Base-by-base conservation (phyloP, 2,888 invertebrate species). In the Athrips mouffetella region DNA sequence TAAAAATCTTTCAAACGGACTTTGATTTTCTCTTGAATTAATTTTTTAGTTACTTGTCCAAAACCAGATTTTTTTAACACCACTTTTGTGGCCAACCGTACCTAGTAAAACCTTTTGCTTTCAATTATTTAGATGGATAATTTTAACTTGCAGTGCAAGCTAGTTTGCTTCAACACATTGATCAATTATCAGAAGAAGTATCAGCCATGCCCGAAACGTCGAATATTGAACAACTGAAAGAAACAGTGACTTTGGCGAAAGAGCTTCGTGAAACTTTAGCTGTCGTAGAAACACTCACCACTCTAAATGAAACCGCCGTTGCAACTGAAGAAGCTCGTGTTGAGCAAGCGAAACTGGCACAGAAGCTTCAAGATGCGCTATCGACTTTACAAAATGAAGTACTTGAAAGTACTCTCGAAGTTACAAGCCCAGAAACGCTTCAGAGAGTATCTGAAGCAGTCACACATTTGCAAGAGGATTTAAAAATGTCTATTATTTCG, bases 381-480 rank as follows among this genome's bases (percentile, higher is more conserved):
- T 53, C 55, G 35, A 45, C 47, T 2, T 23, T 71, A 23, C 58
- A 73, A 45, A 59, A 49, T 1, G 59, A 65, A 50, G 55, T 58
- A 21, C 46, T 73, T 3, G 70, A 74, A 25, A 65, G 54, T 40
- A 57, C 62, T 2, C 55, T 65, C 39, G 58, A 62, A 15, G 49
- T 73, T 0, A 25, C 50, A 6, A n/a, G n/a, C 35, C 58, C 2
- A 18, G 51, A 0, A 40, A 67, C 4, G 55, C 40, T 76, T 13
- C 57, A 70, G 51, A 65, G 50, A 50, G 57, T 76, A 4, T 64
- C 62, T 4, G 65, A 73, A 20, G 54, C 65, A 1, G 68, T 76
- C 2, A 63, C 62, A 2, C 62, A 70, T 55, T 62, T 82, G 39
- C 69, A 76, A 54, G 65, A 72, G 21, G 73, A 74, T 56, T 59